Percentiles rank a stretch among this genome's conserved stretches.
Conservation (phyloP, 1,140 invertebrate genomes). For the Panonychus citri region DNA sequence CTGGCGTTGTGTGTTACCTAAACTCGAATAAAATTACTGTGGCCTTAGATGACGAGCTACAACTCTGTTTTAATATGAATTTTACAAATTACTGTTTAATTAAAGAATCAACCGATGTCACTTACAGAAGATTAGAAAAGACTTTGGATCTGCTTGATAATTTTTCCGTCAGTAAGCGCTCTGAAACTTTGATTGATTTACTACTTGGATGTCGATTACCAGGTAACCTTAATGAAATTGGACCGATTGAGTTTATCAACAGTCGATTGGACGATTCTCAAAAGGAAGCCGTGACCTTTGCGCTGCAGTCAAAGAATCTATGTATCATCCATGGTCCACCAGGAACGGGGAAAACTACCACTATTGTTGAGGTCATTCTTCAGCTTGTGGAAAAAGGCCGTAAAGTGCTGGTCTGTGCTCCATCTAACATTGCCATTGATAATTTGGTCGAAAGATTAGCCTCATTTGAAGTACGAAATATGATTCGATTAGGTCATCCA, state of each 20-base stretch:
- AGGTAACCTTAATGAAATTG: background rate
- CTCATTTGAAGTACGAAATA: slow-evolving; percentile 3
- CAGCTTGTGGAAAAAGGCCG: slow-evolving; percentile 23
- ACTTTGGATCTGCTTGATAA: slow-evolving; percentile 18
- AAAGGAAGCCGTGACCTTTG: slow-evolving; percentile 31
- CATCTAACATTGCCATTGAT: slow-evolving; percentile 37
- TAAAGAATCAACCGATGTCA: slow-evolving; percentile 29
- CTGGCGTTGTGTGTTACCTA: slow-evolving; percentile 16
- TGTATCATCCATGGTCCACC: slow-evolving; percentile 29
- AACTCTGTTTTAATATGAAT: slow-evolving; percentile 21
- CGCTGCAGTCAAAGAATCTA: slow-evolving; percentile 26
- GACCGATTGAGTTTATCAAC: slow-evolving; percentile 4
- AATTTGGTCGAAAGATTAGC: slow-evolving; percentile 31
- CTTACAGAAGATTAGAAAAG: slow-evolving; percentile 27
- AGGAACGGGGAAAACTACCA: slow-evolving; percentile 40
- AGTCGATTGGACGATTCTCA: slow-evolving; percentile 29
- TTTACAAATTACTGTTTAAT: slow-evolving; percentile 22
- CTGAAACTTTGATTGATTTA: background rate
- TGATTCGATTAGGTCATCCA: slow-evolving; percentile 34
- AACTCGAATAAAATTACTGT: slow-evolving; percentile 15
- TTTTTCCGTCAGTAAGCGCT: background rate
- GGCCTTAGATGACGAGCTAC: slow-evolving; percentile 26
- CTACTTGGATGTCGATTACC: background rate
- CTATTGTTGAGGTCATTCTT: slow-evolving; percentile 33
- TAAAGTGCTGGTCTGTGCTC: slow-evolving; percentile 33